These are phyloP conservation scores for Myotis myotis DNA, from an alignment of 2,797 vertebrate genomes.

Conservation along the genomic window DNA sequence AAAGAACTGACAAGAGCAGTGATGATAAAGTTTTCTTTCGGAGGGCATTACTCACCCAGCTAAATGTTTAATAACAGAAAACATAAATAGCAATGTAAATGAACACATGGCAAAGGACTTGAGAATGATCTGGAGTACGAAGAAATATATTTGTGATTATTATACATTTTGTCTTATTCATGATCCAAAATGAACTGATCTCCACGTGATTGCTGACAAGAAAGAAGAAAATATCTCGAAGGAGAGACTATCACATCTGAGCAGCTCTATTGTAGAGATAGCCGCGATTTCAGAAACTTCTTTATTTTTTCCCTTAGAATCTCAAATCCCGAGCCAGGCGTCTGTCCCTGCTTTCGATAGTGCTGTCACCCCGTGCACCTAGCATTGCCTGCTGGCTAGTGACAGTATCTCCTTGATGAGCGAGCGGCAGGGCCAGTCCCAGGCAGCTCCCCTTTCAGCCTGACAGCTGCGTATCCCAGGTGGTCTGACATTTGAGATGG, in stretches of 20 bases:
- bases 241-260: not conserved
- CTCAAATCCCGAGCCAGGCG: slow-evolving; percentile 1
- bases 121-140: not conserved
- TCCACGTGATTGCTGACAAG: not conserved
- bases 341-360: slow-evolving; percentile 37
- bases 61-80: not conserved
- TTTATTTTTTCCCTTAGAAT: not conserved
- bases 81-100: not conserved
- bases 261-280: fast-evolving
- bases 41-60: not conserved
- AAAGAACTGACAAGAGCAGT: not conserved
- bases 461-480: slow-evolving; percentile 96
- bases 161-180: not conserved
- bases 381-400: slow-evolving; percentile 66
- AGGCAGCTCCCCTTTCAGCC: slow-evolving; percentile 90
- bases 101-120: not conserved
- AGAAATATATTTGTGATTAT: not conserved
- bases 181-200: not conserved
- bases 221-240: not conserved
- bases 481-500: slow-evolving; percentile 97
- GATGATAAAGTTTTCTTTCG: not conserved
- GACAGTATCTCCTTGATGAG: slow-evolving; percentile 78
- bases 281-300: not conserved
- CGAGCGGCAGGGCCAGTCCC: slow-evolving; percentile 76
- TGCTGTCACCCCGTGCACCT: slow-evolving; percentile 51